Evolutionary conservation across 1,140 invertebrate genomes (phyloP), one percentile per base, ranked within the genome.

Genomic region (Globodera rostochiensis): DNA sequence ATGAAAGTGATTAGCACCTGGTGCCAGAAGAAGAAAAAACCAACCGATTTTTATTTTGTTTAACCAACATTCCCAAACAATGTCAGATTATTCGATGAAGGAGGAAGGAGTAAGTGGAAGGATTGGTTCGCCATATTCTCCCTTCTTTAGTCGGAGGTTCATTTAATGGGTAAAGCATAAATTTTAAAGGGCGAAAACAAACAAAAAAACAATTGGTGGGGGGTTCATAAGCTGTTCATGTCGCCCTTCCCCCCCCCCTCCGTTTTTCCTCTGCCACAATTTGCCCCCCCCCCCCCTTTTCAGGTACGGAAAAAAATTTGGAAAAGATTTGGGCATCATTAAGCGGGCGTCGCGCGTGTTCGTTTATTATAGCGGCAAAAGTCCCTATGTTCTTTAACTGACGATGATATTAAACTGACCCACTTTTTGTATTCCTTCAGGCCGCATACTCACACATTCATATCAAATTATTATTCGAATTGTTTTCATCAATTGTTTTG

Each of bases 231-330:
- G 5, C n/a, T 15, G 5, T 15, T 15, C 15, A 15, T 60, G 19
- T 19, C 15, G 9, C 5, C 57, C 19, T 1, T 60, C 13, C 9
- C 15, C 13, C 9, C 15, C 57, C 15, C 57, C 1, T 60, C 57
- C 13, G 11, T 19, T 60, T 19, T 60, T 60, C 19, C 57, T 1
- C 25, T 25, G 25, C 6, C 69, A 15, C 9, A 67, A 6, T 15
- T 45, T 13, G 36, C 69, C 46, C 3, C 67, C 11, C 45, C 67
- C 11, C 45, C 50, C 50, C 15, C 11, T 53, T 60, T 76, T 53
- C 36, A 78, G 76, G 76, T 78, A 82, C 60, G 81, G 81, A 81
- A 77, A 71, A 60, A 71, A 53, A 21, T 82, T 73, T 74, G 81
- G 81, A 69, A 79, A 73, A 73, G 81, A 71, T 47, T 21, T 82